Evolutionary conservation across 2,888 invertebrate genomes (phyloP).

Genomic region (Biston betularia): DNA sequence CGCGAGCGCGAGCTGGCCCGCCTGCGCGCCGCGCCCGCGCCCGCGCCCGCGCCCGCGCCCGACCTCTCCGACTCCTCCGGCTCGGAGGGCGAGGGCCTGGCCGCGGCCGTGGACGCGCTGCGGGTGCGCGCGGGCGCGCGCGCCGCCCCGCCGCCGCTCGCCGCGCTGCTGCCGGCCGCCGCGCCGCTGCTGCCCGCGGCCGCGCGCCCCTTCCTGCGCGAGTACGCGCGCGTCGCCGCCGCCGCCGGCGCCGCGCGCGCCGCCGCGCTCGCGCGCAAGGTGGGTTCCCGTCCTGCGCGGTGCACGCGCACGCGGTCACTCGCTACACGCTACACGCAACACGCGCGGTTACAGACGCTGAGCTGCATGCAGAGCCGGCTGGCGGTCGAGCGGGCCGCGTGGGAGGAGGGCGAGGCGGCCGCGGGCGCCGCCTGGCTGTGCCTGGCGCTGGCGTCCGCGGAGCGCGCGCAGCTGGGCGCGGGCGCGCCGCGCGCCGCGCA

Average conservation of each 20-base stretch:
- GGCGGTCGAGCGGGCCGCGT: constrained; percentile 27
- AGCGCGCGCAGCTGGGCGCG: constrained; percentile 19
- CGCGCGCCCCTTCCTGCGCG: constrained; percentile 8
- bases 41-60: constrained; percentile 22
- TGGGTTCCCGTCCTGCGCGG: too few species aligned
- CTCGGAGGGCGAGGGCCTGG: constrained; percentile 57
- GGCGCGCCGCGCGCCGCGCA: constrained; percentile 28
- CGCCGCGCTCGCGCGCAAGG: constrained; percentile 17
- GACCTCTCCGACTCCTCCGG: constrained; percentile 55
- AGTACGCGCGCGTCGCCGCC: constrained; percentile 18
- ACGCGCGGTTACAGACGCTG: constrained; percentile 13
- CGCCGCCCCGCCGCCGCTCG: constrained; percentile 18
- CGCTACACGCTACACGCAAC: too few species aligned
- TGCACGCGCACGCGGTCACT: too few species aligned
- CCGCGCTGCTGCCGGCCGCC: constrained; percentile 23
- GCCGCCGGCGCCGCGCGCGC: constrained; percentile 8
- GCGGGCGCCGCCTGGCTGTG: constrained; percentile 33
- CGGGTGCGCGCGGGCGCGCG: constrained; percentile 33
- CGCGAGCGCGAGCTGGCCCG: constrained; percentile 51
- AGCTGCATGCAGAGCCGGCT: constrained; percentile 7
- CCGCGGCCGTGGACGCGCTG: constrained; percentile 49
- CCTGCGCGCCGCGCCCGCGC: constrained; percentile 43
- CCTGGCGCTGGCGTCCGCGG: constrained; percentile 25
- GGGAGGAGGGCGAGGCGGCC: constrained; percentile 34
- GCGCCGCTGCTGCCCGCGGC: constrained; percentile 19